Conservation (phyloP, 2,113 vertebrate species). For the Calyptomena viridis region DNA sequence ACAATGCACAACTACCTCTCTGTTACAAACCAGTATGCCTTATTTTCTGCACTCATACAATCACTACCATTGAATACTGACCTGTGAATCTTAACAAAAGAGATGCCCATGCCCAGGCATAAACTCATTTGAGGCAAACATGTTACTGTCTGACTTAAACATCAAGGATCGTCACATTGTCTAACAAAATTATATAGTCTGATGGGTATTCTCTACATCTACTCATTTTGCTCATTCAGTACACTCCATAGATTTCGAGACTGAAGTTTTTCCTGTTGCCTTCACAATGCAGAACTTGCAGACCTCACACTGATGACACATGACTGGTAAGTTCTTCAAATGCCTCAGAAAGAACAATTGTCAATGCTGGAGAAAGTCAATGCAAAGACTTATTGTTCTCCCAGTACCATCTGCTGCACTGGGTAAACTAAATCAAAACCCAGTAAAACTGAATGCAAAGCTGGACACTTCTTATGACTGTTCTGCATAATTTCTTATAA, state of each 20-base stretch:
- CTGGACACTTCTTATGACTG: neutral
- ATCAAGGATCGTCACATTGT: neutral
- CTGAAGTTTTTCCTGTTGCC: neutral
- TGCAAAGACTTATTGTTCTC: neutral
- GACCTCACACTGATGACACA: neutral
- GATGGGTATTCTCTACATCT: neutral
- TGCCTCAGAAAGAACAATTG: neutral
- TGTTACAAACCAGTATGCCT: neutral
- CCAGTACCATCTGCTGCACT: neutral
- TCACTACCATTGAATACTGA: neutral
- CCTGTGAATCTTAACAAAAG: neutral
- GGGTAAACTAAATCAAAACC: neutral
- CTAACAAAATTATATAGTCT: neutral
- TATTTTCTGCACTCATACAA: neutral
- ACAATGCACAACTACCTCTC: neutral
- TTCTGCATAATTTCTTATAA: neutral
- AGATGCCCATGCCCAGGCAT: neutral
- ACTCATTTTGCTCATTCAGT: neutral
- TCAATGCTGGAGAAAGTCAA: neutral
- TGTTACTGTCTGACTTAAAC: neutral
- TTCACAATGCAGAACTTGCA: neutral
- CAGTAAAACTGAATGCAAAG: neutral
- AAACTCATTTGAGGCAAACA: neutral
- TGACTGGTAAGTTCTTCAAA: neutral
- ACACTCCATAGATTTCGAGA: neutral